Percentiles rank a stretch among this genome's conserved stretches.
Conservation (phyloP, 2,797 vertebrate species). For the Rhyacichthys aspro region DNA sequence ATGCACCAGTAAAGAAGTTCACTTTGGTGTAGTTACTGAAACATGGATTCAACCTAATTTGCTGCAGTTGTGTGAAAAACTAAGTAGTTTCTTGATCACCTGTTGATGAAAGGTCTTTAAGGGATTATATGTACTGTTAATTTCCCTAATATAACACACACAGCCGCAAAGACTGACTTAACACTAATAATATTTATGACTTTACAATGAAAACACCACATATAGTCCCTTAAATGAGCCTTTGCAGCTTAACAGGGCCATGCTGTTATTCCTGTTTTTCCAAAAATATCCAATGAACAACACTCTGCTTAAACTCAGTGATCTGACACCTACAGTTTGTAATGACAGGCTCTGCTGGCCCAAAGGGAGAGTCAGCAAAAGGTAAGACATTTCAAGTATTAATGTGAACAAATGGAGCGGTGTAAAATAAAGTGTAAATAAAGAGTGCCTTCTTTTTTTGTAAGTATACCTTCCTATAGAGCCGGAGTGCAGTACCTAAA, state of each 20-base stretch:
- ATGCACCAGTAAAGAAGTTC: conserved; percentile 18
- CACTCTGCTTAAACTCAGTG: background rate
- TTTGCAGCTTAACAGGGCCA: background rate
- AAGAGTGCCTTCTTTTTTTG: too few relatives aligned
- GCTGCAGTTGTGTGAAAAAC: conserved; percentile 15
- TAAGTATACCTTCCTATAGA: too few relatives aligned
- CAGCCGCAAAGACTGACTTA: too few relatives aligned
- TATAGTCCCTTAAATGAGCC: background rate
- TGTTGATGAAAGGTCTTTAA: background rate
- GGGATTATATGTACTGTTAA: background rate
- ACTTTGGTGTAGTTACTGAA: conserved; percentile 10
- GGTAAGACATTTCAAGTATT: conserved; percentile 48
- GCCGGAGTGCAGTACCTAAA: too few relatives aligned
- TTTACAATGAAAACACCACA: too few relatives aligned
- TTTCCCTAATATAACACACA: too few relatives aligned
- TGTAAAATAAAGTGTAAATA: too few relatives aligned
- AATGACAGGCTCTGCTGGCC: background rate
- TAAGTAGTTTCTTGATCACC: conserved; percentile 11
- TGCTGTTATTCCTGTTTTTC: background rate
- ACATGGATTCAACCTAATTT: conserved; percentile 7
- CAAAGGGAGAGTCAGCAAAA: background rate
- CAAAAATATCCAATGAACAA: conserved; percentile 3
- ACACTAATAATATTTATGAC: too few relatives aligned
- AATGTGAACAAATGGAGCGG: conserved; percentile 6
- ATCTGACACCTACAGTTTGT: too few relatives aligned